Evolutionary conservation across 64 coral and sea anemone genomes (phyloP).

Genomic region (Stylophora pistillata): DNA sequence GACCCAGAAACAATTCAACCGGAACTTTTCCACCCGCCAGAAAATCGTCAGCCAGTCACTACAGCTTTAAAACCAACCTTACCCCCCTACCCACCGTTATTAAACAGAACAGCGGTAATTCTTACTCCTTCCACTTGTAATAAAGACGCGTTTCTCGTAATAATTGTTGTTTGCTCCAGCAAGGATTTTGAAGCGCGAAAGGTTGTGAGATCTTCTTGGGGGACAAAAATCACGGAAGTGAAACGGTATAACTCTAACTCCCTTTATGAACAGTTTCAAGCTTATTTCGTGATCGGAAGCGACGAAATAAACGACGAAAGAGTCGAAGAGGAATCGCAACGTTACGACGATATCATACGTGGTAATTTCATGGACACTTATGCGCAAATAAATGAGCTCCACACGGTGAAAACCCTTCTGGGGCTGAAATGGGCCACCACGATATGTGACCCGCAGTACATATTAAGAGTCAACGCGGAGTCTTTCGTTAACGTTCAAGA

Average conservation of each 20-base stretch:
- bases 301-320: conserved; percentile 73
- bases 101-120: conserved; percentile 25
- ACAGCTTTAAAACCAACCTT: background rate
- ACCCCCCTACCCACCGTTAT: conserved; percentile 59
- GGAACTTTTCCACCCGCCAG: too few relatives aligned
- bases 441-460: conserved; percentile 54
- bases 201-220: conserved; percentile 84
- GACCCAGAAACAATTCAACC: background rate
- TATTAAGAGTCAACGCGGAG: conserved; percentile 67
- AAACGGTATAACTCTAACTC: conserved; percentile 20
- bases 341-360: conserved; percentile 73
- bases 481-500: conserved; percentile 76
- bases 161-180: conserved; percentile 71
- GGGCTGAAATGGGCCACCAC: conserved; percentile 81
- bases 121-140: conserved; percentile 47
- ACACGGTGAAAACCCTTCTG: conserved; percentile 73
- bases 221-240: conserved; percentile 14
- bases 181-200: conserved; percentile 86
- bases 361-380: conserved; percentile 78
- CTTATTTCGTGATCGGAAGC: conserved; percentile 79
- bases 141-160: conserved; percentile 47
- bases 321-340: conserved; percentile 69
- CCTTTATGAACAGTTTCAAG: conserved; percentile 40
- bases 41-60: too few relatives aligned
- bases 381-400: conserved; percentile 67